These are phyloP conservation scores for Coleophora deauratella DNA, from an alignment of 2,888 invertebrate genomes.

Conservation along the genomic window DNA sequence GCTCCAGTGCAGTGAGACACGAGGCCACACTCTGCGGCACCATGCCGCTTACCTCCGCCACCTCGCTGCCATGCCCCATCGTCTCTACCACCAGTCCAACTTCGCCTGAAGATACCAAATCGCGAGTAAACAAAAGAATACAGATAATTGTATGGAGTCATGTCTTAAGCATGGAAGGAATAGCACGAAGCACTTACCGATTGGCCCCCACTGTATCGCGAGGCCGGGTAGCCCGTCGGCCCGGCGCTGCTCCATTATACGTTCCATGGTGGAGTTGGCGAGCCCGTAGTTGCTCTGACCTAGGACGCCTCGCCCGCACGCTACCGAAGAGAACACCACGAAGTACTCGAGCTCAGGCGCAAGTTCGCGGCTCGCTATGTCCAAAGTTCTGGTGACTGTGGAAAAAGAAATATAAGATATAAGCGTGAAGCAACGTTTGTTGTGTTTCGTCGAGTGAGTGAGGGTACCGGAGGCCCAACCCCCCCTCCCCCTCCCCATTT, in stretches of 20 bases:
- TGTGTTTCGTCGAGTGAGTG: too few species aligned
- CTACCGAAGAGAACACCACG: slow-evolving; percentile 96
- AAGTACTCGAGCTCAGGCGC: slow-evolving; percentile 93
- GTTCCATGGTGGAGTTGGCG: slow-evolving; percentile 98
- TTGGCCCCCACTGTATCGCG: slow-evolving; percentile 99
- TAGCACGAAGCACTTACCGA: too few species aligned
- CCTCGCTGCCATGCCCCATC: slow-evolving; percentile 86
- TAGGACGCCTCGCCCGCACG: slow-evolving; percentile 96
- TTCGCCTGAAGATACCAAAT: slow-evolving; percentile 82
- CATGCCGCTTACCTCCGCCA: slow-evolving; percentile 95
- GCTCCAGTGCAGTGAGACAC: slow-evolving; percentile 90
- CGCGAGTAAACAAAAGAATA: too few species aligned
- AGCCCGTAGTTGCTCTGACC: slow-evolving; percentile 98
- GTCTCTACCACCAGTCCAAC: slow-evolving; percentile 94
- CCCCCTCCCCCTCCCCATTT: too few species aligned
- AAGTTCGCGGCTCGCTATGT: slow-evolving; percentile 82
- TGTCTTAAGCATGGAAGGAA: too few species aligned
- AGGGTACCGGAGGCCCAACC: too few species aligned
- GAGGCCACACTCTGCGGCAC: slow-evolving; percentile 95
- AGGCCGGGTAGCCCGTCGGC: slow-evolving; percentile 87
- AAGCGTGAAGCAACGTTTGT: too few species aligned
- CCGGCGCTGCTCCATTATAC: slow-evolving; percentile 90
- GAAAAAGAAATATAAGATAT: background rate
- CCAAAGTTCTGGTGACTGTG: slow-evolving; percentile 85
- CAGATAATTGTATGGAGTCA: too few species aligned